Conservation (phyloP, 2,888 invertebrate species). For the Stenodera caucasica region DNA sequence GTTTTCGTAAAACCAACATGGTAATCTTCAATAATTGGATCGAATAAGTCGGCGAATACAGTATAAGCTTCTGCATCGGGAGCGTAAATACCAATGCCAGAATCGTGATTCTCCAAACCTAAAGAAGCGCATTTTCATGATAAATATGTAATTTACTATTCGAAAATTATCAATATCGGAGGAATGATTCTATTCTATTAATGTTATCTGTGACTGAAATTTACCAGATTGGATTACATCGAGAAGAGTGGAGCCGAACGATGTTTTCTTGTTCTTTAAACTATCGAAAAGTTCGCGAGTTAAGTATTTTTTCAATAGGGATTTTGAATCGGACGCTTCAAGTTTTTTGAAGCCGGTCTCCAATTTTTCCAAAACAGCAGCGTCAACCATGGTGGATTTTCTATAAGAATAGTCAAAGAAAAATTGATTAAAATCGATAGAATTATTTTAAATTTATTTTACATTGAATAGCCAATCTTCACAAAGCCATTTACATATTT, state of each 20-base stretch:
- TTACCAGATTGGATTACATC: conserved; percentile 94
- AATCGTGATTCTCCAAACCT: conserved; percentile 95
- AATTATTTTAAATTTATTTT: neutral
- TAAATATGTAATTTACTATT: no score
- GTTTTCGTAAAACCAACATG: conserved; percentile 93
- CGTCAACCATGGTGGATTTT: conserved; percentile 84
- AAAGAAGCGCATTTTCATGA: conserved; percentile 34
- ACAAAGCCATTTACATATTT: neutral
- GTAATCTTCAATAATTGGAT: conserved; percentile 98
- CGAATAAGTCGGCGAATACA: conserved; percentile 89
- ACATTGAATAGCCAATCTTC: conserved; percentile 5
- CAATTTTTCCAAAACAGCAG: conserved; percentile 86
- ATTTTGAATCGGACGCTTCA: conserved; percentile 87
- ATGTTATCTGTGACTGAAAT: conserved; percentile 4
- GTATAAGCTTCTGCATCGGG: conserved; percentile 96
- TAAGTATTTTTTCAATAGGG: conserved; percentile 94
- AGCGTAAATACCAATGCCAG: conserved; percentile 96
- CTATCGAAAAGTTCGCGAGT: conserved; percentile 89
- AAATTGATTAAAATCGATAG: conserved; percentile 6
- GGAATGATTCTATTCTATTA: no score
- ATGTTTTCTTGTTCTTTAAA: conserved; percentile 90
- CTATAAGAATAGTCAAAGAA: conserved; percentile 34
- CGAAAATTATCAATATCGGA: no score
- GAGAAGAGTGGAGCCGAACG: conserved; percentile 88
- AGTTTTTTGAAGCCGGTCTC: conserved; percentile 90